Evolutionary conservation across 2,888 invertebrate species (phyloP).

Genomic region (Pyrochroa serraticornis): DNA sequence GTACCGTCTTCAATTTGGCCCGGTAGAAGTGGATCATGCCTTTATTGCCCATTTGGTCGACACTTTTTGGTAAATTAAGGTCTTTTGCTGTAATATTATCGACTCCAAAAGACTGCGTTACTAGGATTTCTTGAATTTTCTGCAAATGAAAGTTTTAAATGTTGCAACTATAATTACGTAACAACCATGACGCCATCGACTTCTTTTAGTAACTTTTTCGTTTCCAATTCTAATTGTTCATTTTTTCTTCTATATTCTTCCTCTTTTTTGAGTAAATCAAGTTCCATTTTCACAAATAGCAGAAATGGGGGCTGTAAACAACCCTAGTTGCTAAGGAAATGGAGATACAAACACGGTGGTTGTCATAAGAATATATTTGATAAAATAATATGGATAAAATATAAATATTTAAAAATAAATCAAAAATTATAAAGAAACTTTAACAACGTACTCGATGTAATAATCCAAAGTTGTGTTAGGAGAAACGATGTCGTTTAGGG

Average conservation of each 20-base stretch:
- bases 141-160: slow-evolving; percentile 26
- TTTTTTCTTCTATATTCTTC: slow-evolving; percentile 55
- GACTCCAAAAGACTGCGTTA: not conserved
- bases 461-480: slow-evolving; percentile 37
- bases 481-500: slow-evolving; percentile 10
- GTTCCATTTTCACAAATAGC: slow-evolving; percentile 44
- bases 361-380: no score
- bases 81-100: slow-evolving; percentile 29
- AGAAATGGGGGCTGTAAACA: not conserved
- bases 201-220: slow-evolving; percentile 53
- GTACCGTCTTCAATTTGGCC: no score
- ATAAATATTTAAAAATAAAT: not conserved
- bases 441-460: slow-evolving; percentile 40
- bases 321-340: slow-evolving; percentile 5
- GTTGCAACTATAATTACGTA: slow-evolving; percentile 2
- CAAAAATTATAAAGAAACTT: slow-evolving; percentile 2
- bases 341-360: not conserved
- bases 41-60: slow-evolving; percentile 50
- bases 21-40: slow-evolving; percentile 48
- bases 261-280: slow-evolving; percentile 53
- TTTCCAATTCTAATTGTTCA: slow-evolving; percentile 52
- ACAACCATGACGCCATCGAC: slow-evolving; percentile 54
- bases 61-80: slow-evolving; percentile 31
- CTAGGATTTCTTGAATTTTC: slow-evolving; percentile 47
- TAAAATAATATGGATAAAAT: not conserved